Evolutionary conservation across 2,888 invertebrate genomes (phyloP).

Genomic region (Pedicia rivosa): DNA sequence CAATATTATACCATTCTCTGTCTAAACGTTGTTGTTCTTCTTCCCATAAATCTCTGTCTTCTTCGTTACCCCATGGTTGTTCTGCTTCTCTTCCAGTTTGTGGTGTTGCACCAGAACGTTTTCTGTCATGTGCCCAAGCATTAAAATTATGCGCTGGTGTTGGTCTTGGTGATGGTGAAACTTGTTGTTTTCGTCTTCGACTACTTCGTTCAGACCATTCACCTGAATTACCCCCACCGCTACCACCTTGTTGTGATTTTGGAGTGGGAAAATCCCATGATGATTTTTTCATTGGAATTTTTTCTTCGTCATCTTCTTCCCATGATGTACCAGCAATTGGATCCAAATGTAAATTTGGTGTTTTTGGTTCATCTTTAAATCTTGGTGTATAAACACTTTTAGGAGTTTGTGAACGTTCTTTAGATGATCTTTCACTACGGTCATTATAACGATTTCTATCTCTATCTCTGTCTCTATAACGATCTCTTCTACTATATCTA

Average conservation of each 20-base stretch:
- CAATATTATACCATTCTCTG: slow-evolving; percentile 94
- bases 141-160: slow-evolving; percentile 65
- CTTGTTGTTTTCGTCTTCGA: slow-evolving; percentile 38
- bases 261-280: slow-evolving; percentile 93
- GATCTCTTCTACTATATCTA: slow-evolving; percentile 19
- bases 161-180: slow-evolving; percentile 42
- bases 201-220: slow-evolving; percentile 24
- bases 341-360: slow-evolving; percentile 50
- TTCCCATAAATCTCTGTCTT: slow-evolving; percentile 73
- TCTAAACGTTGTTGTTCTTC: slow-evolving; percentile 82
- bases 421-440: slow-evolving; percentile 18
- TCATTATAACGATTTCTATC: slow-evolving; percentile 16
- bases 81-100: slow-evolving; percentile 24
- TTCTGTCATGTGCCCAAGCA: slow-evolving; percentile 54
- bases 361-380: slow-evolving; percentile 74
- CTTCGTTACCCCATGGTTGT: slow-evolving; percentile 42
- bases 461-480: slow-evolving; percentile 22
- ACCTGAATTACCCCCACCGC: no score
- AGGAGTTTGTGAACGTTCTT: slow-evolving; percentile 15
- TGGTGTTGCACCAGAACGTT: slow-evolving; percentile 48
- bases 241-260: slow-evolving; percentile 33
- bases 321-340: slow-evolving; percentile 37
- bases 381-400: slow-evolving; percentile 30
- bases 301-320: slow-evolving; percentile 39
- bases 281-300: slow-evolving; percentile 46